These are phyloP conservation scores for Exocentrus adspersus DNA, from an alignment of 2,888 invertebrate genomes.

Conservation along the genomic window DNA sequence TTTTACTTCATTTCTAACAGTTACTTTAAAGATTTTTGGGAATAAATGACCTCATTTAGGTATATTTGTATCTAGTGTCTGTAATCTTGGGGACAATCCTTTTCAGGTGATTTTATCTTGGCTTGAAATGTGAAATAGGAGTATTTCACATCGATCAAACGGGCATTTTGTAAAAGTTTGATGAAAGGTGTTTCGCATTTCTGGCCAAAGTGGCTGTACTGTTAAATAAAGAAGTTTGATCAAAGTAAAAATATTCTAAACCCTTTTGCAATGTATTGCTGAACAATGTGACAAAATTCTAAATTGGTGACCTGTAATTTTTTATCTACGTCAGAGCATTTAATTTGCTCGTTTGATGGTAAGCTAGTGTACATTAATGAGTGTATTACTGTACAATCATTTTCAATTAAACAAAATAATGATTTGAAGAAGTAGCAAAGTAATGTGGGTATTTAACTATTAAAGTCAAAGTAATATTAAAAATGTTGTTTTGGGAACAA, in stretches of 20 bases:
- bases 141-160: no score
- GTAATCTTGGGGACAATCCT: no score
- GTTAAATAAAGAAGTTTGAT: no score
- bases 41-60: no score
- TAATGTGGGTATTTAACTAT: no score
- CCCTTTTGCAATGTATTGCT: conserved; percentile 4
- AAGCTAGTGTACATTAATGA: conserved; percentile 13
- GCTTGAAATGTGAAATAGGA: no score
- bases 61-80: no score
- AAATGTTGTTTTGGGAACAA: conserved; percentile 15
- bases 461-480: neutral
- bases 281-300: conserved; percentile 24
- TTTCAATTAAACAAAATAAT: neutral
- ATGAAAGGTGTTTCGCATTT: no score
- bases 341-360: conserved; percentile 1
- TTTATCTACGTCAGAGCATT: conserved; percentile 11
- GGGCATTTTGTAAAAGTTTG: no score
- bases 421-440: neutral
- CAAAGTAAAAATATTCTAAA: conserved; percentile 10
- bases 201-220: conserved; percentile 5
- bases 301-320: conserved; percentile 24
- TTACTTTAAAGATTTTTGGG: no score
- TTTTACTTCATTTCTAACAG: no score
- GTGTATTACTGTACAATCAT: conserved; percentile 1
- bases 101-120: no score